phyloP scores from a whole-genome alignment of 2,888 invertebrate genomes.

The Carcina quercana region DNA sequence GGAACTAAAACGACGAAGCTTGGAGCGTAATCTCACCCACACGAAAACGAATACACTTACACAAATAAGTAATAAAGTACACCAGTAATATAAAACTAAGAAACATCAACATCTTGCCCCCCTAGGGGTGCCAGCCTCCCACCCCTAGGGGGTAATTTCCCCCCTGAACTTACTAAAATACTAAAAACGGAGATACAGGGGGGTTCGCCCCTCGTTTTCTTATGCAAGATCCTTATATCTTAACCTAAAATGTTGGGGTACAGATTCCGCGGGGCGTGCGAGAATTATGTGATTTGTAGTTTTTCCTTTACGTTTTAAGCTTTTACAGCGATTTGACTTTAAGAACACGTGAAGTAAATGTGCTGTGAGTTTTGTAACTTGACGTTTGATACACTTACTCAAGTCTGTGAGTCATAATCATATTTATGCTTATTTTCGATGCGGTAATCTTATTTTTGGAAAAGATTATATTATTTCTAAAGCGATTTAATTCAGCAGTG shows the following conservation, averaged over 20 bases:
- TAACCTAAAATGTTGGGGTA: conserved; percentile 64
- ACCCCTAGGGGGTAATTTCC: conserved; percentile 53
- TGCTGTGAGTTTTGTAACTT: too few species aligned
- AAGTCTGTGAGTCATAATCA: too few species aligned
- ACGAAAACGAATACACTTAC: conserved; percentile 51
- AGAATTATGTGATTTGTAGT: conserved; percentile 24
- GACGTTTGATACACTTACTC: too few species aligned
- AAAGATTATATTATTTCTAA: too few species aligned
- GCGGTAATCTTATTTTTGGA: too few species aligned
- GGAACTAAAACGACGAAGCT: conserved; percentile 30
- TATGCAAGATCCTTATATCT: conserved; percentile 74
- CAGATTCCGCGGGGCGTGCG: conserved; percentile 26
- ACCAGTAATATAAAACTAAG: conserved; percentile 74
- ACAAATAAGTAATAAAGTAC: conserved; percentile 73
- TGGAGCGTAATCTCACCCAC: conserved; percentile 31
- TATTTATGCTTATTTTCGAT: too few species aligned
- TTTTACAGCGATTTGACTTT: background rate
- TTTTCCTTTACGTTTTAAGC: conserved; percentile 4
- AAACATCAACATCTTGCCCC: conserved; percentile 70
- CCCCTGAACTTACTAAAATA: conserved; percentile 74
- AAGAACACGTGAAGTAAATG: too few species aligned
- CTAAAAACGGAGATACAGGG: conserved; percentile 74
- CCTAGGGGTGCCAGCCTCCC: conserved; percentile 27
- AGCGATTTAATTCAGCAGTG: too few species aligned
- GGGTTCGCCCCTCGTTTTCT: conserved; percentile 56